Base-by-base conservation (phyloP, 1,140 invertebrate species). In the Pogonomyrmex californicus region DNA sequence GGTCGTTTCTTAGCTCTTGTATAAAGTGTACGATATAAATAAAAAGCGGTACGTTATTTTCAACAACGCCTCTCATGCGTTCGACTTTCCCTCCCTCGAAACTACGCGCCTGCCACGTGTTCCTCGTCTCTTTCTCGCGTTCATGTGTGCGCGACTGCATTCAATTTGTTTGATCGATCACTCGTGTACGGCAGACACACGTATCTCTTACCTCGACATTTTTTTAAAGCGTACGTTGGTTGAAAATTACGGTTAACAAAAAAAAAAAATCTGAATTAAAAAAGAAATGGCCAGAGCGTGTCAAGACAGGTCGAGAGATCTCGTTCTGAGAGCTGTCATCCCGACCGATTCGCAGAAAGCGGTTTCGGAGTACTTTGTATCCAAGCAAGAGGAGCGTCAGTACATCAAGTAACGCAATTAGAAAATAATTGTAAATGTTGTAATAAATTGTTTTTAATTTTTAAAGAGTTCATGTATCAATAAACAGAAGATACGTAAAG, bases 161-260 rank as follows among this genome's bases (percentile, higher is more conserved):
- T 89, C 56, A 86, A 88, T 88, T 92, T 89, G 92, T 92, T 92
- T 92, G 92, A 90, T 93, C 93, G 91, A 90, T 91, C 78, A n/a
- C 83, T 88, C 75, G 82, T 88, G 47, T 78, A 85, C 58, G 9
- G 73, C 54, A 62, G 14, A 44, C n/a, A 86, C 85, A 65, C 38
- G 33, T 77, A 30, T 12, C 36, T 36, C 14, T 6, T 83, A 36
- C 58, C 44, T 44, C 54, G 56, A 77, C 41, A 77, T 44, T 51
- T 83, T 75, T 82, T 62, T n/a, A 47, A 60, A 49, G 58, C 14
- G 2, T 38, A 44, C 12, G 5, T 73, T 38, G 6, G 30, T 68
- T 44, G 23, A 77, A 38, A 68, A 91, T 83, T 47, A 6, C 17
- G 41, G 12, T 70, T 70, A n/a, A 83, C 85, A 88, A 91, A 79